Percentiles rank a stretch among this genome's conserved stretches.
Conservation (phyloP, 1,140 invertebrate genomes). For the Megalopta genalis region DNA sequence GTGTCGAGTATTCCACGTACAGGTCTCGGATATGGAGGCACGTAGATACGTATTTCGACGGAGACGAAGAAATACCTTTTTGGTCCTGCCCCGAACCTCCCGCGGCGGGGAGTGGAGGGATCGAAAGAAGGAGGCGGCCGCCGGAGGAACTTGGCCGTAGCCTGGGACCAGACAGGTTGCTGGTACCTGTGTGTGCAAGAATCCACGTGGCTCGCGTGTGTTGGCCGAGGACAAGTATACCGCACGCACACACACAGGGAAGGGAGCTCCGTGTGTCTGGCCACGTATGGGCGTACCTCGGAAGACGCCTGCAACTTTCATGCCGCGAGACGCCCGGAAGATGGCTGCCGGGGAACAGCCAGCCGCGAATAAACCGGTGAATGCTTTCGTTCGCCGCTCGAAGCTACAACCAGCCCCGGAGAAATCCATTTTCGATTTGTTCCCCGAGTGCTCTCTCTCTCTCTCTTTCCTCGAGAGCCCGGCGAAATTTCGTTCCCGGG, state of each 20-base stretch:
- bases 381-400: slow-evolving; percentile 62
- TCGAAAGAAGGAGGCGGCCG: slow-evolving; percentile 62
- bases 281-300: slow-evolving; percentile 68
- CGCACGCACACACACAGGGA: no score
- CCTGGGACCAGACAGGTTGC: slow-evolving; percentile 64
- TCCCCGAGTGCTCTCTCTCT: slow-evolving; percentile 19
- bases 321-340: slow-evolving; percentile 65
- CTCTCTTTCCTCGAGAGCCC: no score
- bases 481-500: slow-evolving; percentile 29
- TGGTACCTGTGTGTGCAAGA: slow-evolving; percentile 55
- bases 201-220: slow-evolving; percentile 1
- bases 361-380: slow-evolving; percentile 69
- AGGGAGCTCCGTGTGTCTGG: slow-evolving; percentile 27
- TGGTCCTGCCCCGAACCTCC: slow-evolving; percentile 39
- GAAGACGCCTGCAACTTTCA: slow-evolving; percentile 72
- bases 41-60: slow-evolving; percentile 73
- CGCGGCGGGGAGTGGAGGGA: slow-evolving; percentile 1
- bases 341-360: slow-evolving; percentile 70
- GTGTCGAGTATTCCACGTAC: slow-evolving; percentile 73
- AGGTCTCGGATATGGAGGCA: slow-evolving; percentile 64
- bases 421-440: slow-evolving; percentile 66
- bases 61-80: slow-evolving; percentile 56
- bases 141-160: slow-evolving; percentile 70
- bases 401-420: slow-evolving; percentile 47
- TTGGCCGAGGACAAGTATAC: slow-evolving; percentile 24